Conservation (phyloP, 2,797 vertebrate species). For the Todus mexicanus region DNA sequence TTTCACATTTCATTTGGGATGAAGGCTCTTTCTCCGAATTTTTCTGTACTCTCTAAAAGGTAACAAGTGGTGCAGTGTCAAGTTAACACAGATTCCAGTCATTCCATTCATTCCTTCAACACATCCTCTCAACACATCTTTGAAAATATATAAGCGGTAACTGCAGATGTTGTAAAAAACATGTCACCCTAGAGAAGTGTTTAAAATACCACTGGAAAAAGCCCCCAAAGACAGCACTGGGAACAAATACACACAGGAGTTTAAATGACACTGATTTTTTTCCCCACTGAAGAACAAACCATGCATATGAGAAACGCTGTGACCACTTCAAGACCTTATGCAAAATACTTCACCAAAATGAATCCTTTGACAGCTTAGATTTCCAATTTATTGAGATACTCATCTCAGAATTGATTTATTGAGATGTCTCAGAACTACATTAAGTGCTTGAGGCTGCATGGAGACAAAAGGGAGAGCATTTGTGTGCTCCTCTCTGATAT, state of each 20-base stretch:
- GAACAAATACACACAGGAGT: neutral
- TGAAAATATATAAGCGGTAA: neutral
- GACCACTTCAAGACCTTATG: neutral
- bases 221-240: neutral
- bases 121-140: neutral
- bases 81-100: neutral
- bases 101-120: conserved; percentile 41
- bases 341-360: neutral
- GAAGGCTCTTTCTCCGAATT: neutral
- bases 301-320: neutral
- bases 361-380: neutral
- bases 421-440: neutral
- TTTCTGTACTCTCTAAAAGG: neutral
- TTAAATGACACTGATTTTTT: neutral
- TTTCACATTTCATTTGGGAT: neutral
- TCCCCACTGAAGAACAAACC: neutral
- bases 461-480: neutral
- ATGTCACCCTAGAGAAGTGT: neutral
- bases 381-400: neutral
- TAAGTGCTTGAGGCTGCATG: neutral
- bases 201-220: neutral
- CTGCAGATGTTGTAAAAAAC: conserved; percentile 5
- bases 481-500: neutral
- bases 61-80: neutral
- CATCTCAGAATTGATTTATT: neutral